Conservation (phyloP, 2,797 vertebrate species). For the Petrocephalus sullivani region DNA sequence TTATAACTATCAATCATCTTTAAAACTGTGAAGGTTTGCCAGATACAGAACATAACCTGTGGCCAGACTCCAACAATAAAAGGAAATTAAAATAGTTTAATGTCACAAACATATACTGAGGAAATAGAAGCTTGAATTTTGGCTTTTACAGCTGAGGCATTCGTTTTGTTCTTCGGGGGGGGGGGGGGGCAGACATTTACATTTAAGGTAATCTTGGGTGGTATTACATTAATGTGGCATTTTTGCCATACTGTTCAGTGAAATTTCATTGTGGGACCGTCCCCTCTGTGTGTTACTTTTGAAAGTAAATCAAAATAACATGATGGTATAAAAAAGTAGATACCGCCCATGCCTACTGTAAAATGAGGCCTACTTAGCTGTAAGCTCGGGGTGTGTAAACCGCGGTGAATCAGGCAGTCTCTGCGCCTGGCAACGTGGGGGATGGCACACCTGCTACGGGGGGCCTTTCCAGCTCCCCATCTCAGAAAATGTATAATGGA, state of each 20-base stretch:
- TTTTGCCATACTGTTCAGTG: not conserved
- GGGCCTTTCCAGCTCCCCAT: not conserved
- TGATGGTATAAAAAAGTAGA: not conserved
- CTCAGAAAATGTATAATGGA: not conserved
- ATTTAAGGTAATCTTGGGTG: not conserved
- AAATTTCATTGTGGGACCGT: not conserved
- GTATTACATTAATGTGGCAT: not conserved
- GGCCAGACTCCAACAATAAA: not conserved
- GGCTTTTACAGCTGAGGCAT: not conserved
- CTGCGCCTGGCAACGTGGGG: not conserved
- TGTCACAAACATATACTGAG: not conserved
- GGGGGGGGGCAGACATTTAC: not conserved
- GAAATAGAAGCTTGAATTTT: not conserved
- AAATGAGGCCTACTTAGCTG: not conserved
- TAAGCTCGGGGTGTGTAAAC: not conserved
- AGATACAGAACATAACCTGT: not conserved
- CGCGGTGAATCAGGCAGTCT: not conserved
- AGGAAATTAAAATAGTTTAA: not conserved
- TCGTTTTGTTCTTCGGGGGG: not conserved
- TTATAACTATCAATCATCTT: not conserved
- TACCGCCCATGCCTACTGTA: not conserved
- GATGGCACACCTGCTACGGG: not conserved
- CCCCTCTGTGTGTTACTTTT: not conserved
- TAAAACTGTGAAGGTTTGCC: not conserved
- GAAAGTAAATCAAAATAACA: not conserved